Conservation (phyloP, 2,888 invertebrate species). For the Cylindroiulus punctatus region DNA sequence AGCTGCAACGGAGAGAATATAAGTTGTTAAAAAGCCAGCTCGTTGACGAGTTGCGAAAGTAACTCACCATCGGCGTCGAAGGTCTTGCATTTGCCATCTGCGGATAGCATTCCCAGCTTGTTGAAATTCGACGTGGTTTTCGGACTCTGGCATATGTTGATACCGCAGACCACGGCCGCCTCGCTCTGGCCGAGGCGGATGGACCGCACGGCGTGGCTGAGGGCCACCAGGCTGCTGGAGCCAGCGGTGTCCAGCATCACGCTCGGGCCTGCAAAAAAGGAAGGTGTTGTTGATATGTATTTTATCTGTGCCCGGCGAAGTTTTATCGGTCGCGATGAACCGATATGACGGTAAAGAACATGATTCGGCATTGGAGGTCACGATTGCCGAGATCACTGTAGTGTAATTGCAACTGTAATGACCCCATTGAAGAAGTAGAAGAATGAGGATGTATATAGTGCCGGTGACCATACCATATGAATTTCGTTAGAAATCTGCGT, state of each 20-base stretch:
- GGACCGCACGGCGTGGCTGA: conserved; percentile 84
- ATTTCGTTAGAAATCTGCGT: no score
- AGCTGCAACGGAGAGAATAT: conserved; percentile 65
- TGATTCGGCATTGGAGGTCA: no score
- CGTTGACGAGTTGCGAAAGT: no score
- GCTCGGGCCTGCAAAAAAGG: conserved; percentile 77
- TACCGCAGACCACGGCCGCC: conserved; percentile 94
- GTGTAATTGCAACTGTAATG: no score
- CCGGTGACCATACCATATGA: no score
- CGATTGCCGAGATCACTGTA: no score
- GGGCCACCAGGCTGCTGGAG: conserved; percentile 90
- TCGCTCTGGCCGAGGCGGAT: conserved; percentile 92
- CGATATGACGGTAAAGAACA: background rate
- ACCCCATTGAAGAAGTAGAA: no score
- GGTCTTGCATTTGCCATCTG: conserved; percentile 90
- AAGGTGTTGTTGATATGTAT: background rate
- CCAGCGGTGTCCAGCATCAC: conserved; percentile 97
- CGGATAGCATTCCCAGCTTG: conserved; percentile 90
- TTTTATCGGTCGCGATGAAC: no score
- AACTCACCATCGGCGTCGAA: conserved; percentile 83
- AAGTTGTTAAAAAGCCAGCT: background rate
- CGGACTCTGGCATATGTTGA: conserved; percentile 89
- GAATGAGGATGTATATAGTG: no score
- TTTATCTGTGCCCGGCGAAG: no score
- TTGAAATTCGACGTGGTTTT: conserved; percentile 92